Evolutionary conservation across 2,888 invertebrate genomes (phyloP).

Genomic region (Parnassius mnemosyne): DNA sequence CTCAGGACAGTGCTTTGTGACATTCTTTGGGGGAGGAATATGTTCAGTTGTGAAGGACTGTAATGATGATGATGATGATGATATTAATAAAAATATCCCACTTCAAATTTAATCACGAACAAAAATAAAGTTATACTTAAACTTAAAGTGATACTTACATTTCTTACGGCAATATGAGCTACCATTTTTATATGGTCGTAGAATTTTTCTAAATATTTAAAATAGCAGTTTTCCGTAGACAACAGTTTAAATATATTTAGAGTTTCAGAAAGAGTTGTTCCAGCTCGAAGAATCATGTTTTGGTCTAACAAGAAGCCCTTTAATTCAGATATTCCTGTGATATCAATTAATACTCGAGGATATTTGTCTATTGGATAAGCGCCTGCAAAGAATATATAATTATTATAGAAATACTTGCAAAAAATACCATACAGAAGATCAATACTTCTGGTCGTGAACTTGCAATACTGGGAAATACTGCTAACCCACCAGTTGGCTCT

Average conservation of each 20-base stretch:
- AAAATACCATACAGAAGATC: too few species aligned
- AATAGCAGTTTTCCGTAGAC: conserved; percentile 50
- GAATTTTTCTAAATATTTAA: conserved; percentile 79
- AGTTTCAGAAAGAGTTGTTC: conserved; percentile 74
- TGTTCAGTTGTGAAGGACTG: too few species aligned
- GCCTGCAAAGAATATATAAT: conserved; percentile 44
- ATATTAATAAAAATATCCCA: too few species aligned
- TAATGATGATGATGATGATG: too few species aligned
- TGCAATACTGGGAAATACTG: too few species aligned
- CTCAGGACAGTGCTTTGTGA: too few species aligned
- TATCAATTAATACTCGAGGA: conserved; percentile 80
- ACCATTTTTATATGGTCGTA: conserved; percentile 83
- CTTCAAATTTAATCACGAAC: too few species aligned
- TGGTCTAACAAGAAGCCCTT: conserved; percentile 55
- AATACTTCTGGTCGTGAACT: too few species aligned
- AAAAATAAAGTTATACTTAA: too few species aligned
- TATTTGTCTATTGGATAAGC: conserved; percentile 55
- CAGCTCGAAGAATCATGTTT: conserved; percentile 77
- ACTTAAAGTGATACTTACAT: conserved; percentile 68
- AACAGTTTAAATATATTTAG: conserved; percentile 63
- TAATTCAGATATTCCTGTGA: conserved; percentile 80
- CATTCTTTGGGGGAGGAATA: too few species aligned
- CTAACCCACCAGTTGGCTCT: too few species aligned
- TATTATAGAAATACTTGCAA: too few species aligned
- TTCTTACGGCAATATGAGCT: conserved; percentile 85